These are phyloP conservation scores for Tragelaphus eurycerus DNA, from an alignment of 2,797 vertebrate species.

Conservation along the genomic window DNA sequence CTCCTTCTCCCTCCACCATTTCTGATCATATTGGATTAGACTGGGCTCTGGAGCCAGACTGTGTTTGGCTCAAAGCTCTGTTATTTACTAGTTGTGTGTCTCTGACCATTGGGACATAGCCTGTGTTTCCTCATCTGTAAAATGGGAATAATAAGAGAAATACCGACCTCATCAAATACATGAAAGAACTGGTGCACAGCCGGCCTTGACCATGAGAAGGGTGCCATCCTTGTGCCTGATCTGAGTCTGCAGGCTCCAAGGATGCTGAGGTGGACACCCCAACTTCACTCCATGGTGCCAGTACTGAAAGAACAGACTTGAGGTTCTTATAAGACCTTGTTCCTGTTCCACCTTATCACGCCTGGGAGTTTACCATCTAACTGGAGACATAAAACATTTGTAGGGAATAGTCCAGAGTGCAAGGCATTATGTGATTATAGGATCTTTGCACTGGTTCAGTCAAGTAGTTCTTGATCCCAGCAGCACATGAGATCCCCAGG, in stretches of 20 bases:
- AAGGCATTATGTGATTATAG: background rate
- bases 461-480: background rate
- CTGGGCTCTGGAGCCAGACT: background rate
- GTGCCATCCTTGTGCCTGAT: background rate
- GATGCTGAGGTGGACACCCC: background rate
- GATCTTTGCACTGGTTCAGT: background rate
- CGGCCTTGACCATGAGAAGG: background rate
- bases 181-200: background rate
- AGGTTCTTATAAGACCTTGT: background rate
- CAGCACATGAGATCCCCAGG: background rate
- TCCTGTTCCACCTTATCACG: background rate
- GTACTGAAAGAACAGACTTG: background rate
- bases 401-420: background rate
- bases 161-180: background rate
- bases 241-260: background rate
- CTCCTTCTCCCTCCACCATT: no score
- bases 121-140: background rate
- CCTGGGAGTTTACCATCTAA: background rate
- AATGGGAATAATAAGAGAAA: background rate
- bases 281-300: rapidly evolving
- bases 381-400: background rate
- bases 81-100: background rate
- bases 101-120: background rate
- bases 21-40: no score
- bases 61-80: background rate